A percentile compares a stretch with the other conserved stretches of the same genome.
phyloP scores from a whole-genome alignment of 35 echinoderm and acorn worm genomes.

The Chiridota heheva region DNA sequence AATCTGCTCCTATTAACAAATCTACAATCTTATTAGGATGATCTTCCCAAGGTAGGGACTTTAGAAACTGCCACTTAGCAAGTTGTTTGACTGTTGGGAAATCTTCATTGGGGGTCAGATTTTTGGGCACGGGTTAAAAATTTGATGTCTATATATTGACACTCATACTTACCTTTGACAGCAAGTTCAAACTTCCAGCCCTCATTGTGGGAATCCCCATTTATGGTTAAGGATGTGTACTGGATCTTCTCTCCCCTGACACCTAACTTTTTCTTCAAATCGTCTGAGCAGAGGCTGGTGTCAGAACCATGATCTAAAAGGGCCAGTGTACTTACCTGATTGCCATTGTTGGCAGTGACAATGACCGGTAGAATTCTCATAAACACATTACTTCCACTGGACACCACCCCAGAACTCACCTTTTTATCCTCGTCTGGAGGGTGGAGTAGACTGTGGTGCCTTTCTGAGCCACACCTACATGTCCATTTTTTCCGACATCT shows the following conservation, averaged over 20 bases:
- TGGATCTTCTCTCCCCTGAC: slow-evolving; percentile 12
- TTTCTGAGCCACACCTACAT: slow-evolving; percentile 18
- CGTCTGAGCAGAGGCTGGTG: slow-evolving; percentile 29
- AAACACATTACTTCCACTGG: slow-evolving; percentile 36
- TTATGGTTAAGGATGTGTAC: slow-evolving; percentile 36
- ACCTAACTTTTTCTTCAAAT: slow-evolving; percentile 11
- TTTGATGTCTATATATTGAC: slow-evolving; percentile 4
- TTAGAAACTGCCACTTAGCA: slow-evolving; percentile 29
- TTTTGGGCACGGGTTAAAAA: slow-evolving; percentile 42
- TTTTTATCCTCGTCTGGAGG: not conserved
- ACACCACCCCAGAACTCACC: slow-evolving; percentile 19
- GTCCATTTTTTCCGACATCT: slow-evolving; percentile 18
- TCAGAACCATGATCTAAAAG: slow-evolving; percentile 46
- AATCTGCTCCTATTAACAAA: slow-evolving; percentile 28
- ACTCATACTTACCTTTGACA: slow-evolving; percentile 44
- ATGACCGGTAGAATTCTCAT: slow-evolving; percentile 33
- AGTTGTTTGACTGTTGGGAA: slow-evolving; percentile 19
- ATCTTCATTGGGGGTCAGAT: not conserved
- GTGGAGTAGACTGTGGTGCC: slow-evolving; percentile 7
- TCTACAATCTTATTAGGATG: not conserved
- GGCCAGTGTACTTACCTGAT: slow-evolving; percentile 31
- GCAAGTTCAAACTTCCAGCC: not conserved
- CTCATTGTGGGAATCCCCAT: slow-evolving; percentile 15
- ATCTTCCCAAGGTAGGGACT: slow-evolving; percentile 14
- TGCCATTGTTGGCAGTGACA: slow-evolving; percentile 29